Percentiles rank a stretch among this genome's conserved stretches.
Evolutionary conservation across 2,113 vertebrate genomes (phyloP).

Genomic region (Cephalopterus ornatus): DNA sequence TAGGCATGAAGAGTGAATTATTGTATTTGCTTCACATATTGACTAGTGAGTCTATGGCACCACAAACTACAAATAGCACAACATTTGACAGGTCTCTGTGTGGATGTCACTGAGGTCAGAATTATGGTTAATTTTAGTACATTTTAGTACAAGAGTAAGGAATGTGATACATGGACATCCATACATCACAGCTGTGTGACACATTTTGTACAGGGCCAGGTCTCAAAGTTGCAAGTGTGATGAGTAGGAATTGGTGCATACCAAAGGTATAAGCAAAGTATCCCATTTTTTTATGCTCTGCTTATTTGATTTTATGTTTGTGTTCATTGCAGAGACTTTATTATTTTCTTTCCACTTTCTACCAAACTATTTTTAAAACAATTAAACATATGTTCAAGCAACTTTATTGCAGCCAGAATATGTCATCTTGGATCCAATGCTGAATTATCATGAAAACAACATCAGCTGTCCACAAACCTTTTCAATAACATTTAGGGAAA

Average conservation of each 20-base stretch:
- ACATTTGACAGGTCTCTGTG: neutral
- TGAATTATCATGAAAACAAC: neutral
- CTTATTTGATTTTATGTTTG: neutral
- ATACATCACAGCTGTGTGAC: neutral
- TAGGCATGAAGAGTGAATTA: neutral
- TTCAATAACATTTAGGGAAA: neutral
- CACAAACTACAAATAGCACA: neutral
- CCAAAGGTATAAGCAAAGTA: neutral
- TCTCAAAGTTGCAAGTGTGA: neutral
- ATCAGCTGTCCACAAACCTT: neutral
- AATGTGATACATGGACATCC: neutral
- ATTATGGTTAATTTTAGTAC: neutral
- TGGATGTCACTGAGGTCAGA: neutral
- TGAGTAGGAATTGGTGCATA: neutral
- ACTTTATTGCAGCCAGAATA: neutral
- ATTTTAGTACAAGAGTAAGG: neutral
- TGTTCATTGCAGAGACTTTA: neutral
- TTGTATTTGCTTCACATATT: neutral
- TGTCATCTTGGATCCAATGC: neutral
- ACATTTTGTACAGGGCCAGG: neutral
- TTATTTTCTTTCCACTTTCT: neutral
- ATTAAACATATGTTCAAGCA: neutral
- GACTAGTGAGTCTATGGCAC: neutral
- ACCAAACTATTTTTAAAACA: neutral
- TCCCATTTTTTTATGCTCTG: neutral